Conservation (phyloP, 2,888 invertebrate genomes). For the Hydrotaea diabolus region DNA sequence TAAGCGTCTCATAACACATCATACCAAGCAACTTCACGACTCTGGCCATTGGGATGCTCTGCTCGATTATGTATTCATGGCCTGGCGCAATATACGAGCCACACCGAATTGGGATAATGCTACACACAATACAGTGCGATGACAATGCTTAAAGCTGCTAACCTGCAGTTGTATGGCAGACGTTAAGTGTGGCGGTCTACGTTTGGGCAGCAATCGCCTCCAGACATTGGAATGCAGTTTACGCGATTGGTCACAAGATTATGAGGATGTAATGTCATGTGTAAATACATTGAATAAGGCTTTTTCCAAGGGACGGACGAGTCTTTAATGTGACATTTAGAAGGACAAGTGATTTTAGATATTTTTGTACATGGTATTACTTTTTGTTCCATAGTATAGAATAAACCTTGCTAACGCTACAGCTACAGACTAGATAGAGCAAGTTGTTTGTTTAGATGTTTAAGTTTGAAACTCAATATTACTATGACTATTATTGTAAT, state of each 20-base stretch:
- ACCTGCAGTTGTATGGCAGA: constrained; percentile 80
- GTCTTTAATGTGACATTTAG: constrained; percentile 68
- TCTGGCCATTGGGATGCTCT: constrained; percentile 89
- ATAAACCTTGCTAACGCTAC: constrained; percentile 32
- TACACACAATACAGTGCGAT: constrained; percentile 85
- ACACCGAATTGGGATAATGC: constrained; percentile 89
- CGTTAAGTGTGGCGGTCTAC: constrained; percentile 76
- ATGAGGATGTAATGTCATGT: constrained; percentile 78
- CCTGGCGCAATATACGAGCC: constrained; percentile 87
- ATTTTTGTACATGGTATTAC: constrained; percentile 21
- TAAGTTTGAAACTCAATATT: constrained; percentile 26
- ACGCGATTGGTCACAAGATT: constrained; percentile 78
- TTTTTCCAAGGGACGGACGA: constrained; percentile 75
- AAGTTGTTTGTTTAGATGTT: constrained; percentile 1
- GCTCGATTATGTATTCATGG: constrained; percentile 86
- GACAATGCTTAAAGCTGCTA: constrained; percentile 87
- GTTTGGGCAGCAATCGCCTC: constrained; percentile 76
- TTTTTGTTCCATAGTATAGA: background rate
- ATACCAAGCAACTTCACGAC: constrained; percentile 85
- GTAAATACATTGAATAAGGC: constrained; percentile 76
- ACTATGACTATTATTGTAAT: background rate
- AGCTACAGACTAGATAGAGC: constrained; percentile 30
- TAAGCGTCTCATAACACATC: constrained; percentile 84
- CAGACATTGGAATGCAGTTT: constrained; percentile 75
- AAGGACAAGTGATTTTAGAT: background rate